phyloP scores from a whole-genome alignment of 37 sponge, comb jelly and placozoan species.

The Mnemiopsis leidyi region DNA sequence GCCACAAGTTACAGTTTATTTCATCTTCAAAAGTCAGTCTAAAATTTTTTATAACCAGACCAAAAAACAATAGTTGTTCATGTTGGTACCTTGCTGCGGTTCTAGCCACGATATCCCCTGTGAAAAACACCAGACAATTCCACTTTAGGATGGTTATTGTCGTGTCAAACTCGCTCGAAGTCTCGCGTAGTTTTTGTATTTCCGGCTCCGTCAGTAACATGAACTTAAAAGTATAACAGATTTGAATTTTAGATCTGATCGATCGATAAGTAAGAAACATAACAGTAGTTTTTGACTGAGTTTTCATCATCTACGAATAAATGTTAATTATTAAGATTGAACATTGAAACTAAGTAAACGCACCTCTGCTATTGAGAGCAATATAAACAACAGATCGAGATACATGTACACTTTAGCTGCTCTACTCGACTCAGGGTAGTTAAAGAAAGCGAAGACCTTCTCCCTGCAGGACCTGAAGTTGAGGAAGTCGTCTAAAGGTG shows the following conservation, averaged over 20 bases:
- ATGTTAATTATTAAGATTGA: no score
- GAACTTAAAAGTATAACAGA: not conserved
- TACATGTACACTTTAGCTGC: constrained; percentile 3
- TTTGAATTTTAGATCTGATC: no score
- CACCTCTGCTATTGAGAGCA: not conserved
- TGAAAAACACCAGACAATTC: not conserved
- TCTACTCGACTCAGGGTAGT: not conserved
- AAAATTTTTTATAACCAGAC: no score
- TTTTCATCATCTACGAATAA: no score
- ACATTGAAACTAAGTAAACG: not conserved
- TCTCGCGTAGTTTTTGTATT: not conserved
- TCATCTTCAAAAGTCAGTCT: not conserved
- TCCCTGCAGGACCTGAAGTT: not conserved
- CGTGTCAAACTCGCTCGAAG: not conserved
- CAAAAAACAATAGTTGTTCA: no score
- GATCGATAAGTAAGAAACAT: no score
- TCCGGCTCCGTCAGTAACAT: not conserved
- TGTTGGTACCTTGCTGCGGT: not conserved
- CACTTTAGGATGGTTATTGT: not conserved
- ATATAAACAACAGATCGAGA: not conserved
- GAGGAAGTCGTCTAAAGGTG: not conserved
- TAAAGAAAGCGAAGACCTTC: not conserved
- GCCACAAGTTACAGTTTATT: not conserved
- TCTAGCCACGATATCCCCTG: not conserved
- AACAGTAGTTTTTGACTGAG: no score